Evolutionary conservation across 1,140 invertebrate species (phyloP).

Genomic region (Aphelenchoides avenae): DNA sequence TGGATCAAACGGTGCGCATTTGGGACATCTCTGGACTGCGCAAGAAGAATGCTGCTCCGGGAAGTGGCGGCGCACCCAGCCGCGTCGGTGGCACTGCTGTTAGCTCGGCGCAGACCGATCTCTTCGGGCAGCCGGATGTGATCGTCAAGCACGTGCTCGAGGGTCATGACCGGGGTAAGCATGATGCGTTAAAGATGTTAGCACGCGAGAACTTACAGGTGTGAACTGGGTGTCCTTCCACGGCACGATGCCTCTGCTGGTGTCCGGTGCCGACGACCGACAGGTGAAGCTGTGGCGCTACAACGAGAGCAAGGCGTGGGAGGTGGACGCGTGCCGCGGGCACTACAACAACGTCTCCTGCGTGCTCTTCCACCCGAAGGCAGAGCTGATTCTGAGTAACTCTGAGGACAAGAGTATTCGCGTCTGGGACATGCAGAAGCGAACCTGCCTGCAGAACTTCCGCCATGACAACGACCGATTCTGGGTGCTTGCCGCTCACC

Average conservation of each 20-base stretch:
- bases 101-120: constrained; percentile 80
- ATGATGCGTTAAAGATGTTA: not conserved
- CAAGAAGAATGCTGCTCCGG: constrained; percentile 95
- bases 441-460: constrained; percentile 77
- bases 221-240: constrained; percentile 99
- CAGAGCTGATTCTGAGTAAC: constrained; percentile 93
- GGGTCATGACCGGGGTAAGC: constrained; percentile 75
- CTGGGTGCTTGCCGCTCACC: constrained; percentile 88
- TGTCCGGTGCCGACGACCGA: constrained; percentile 93
- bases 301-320: constrained; percentile 97
- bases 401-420: constrained; percentile 95
- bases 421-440: constrained; percentile 97
- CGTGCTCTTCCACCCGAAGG: constrained; percentile 90
- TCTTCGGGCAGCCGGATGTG: constrained; percentile 87
- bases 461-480: constrained; percentile 87
- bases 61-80: constrained; percentile 73
- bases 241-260: constrained; percentile 85
- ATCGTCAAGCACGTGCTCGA: constrained; percentile 96
- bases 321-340: constrained; percentile 94
- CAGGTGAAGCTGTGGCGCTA: constrained; percentile 97
- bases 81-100: constrained; percentile 35
- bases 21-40: constrained; percentile 95
- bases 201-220: too few relatives aligned
- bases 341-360: constrained; percentile 99
- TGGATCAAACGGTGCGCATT: constrained; percentile 95